These are phyloP conservation scores for Choloepus didactylus DNA, from an alignment of 2,797 vertebrate species.

Conservation along the genomic window DNA sequence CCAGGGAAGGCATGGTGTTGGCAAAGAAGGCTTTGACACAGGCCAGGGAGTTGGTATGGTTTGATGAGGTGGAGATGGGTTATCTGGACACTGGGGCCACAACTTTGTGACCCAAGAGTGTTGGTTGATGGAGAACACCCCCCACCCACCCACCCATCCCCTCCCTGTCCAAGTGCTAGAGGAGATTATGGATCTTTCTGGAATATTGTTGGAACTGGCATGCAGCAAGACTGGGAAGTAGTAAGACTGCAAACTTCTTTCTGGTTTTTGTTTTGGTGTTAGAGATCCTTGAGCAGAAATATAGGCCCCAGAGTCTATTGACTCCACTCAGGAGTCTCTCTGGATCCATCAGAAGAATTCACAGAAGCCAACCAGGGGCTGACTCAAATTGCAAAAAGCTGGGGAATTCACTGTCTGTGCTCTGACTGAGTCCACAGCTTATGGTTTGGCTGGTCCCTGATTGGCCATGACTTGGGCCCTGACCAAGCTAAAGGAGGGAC, in stretches of 20 bases:
- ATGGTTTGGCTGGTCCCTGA: slow-evolving; percentile 25
- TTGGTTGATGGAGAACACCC: background rate
- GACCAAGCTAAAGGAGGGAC: background rate
- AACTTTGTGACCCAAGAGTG: background rate
- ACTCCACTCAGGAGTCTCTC: background rate
- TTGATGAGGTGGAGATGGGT: slow-evolving; percentile 6
- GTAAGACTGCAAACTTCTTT: background rate
- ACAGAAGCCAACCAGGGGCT: background rate
- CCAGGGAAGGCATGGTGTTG: background rate
- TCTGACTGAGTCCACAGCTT: slow-evolving; percentile 21
- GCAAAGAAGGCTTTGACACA: background rate
- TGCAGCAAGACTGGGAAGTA: background rate
- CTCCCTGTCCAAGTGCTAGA: background rate
- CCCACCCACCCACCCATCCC: background rate
- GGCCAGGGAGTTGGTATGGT: background rate
- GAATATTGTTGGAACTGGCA: background rate
- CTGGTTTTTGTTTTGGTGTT: slow-evolving; percentile 53
- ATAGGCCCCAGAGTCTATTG: background rate
- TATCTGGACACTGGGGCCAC: background rate
- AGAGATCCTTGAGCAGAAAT: slow-evolving; percentile 48
- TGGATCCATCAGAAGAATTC: slow-evolving; percentile 6
- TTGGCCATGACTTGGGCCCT: background rate
- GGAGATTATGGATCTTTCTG: background rate
- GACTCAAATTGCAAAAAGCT: slow-evolving; percentile 58
- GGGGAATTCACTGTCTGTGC: slow-evolving; percentile 12